phyloP scores from a whole-genome alignment of 2,113 vertebrate genomes.

The Platycercus adscitus region DNA sequence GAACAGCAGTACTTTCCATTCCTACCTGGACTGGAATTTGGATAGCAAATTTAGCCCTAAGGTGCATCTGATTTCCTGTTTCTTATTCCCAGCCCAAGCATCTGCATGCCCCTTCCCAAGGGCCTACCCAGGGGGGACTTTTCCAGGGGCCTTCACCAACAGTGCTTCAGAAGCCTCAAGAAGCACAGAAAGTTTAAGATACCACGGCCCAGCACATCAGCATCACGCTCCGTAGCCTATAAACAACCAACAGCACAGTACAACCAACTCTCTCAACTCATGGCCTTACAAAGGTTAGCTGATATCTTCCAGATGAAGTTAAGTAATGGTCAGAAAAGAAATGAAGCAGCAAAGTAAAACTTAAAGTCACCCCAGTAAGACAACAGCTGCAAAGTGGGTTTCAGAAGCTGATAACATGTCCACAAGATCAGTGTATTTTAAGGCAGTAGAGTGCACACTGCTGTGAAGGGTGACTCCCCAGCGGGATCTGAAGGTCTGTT shows the following conservation, averaged over 20 bases:
- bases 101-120: conserved; percentile 22
- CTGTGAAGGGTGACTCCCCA: not conserved
- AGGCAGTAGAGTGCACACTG: not conserved
- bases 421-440: not conserved
- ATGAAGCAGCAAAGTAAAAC: not conserved
- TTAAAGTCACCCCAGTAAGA: not conserved
- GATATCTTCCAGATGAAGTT: not conserved
- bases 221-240: not conserved
- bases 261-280: not conserved
- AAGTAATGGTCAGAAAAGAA: not conserved
- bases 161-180: not conserved
- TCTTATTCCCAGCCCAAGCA: conserved; percentile 31
- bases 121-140: not conserved
- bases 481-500: not conserved
- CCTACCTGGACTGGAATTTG: conserved; percentile 44
- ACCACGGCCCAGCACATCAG: not conserved
- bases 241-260: not conserved
- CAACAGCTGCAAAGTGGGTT: not conserved
- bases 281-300: not conserved
- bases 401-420: not conserved
- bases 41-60: conserved; percentile 39
- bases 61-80: conserved; percentile 45
- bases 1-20: not conserved
- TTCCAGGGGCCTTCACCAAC: not conserved
- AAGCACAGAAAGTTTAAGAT: not conserved